Evolutionary conservation across 2,797 vertebrate species (phyloP), one percentile per base, ranked within the genome.

Genomic region (Gallirallus australis): DNA sequence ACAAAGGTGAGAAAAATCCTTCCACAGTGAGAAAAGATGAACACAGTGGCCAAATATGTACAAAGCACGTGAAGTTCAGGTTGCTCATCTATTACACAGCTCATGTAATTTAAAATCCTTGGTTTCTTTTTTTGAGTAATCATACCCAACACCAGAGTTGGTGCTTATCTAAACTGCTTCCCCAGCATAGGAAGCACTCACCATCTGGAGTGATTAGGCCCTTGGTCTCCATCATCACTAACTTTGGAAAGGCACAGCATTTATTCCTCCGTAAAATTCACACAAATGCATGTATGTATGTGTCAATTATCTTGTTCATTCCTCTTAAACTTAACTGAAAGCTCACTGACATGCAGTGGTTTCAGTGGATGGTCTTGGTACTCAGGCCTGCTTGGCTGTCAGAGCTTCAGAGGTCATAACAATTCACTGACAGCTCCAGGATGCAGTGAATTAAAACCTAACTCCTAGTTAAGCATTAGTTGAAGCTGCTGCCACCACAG

Each of bases 401-500:
- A 89, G 59, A 95, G 73, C 42, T 86, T 60, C 66, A 71, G 53
- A 80, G 27, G 89, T 40, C 53, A 1, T 30, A 90, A 72, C 31
- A 69, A 69, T 53, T 81, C 59, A 72, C 6, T 61, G 35, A 61
- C 81, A 81, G 69, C 72, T 91, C 53, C 57, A 65, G 57, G 31
- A 88, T 15, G 52, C 48, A 90, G 90, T 6, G 60, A 90, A 94
- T 86, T 81, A 94, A 91, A 87, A 65, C 39, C 52, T 33, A 89
- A 86, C 65, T 81, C 64, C 60, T 86, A 82, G 79, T 64, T 78
- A 93, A 91, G 71, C 84, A 70, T 81, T 95, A 91, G 79, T 54
- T 89, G 57, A 96, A 96, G 94, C 92, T 90, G 10, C 69, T 88
- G 66, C 79, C 59, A 91, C 90, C 86, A 82, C 88, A 84, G 84